Evolutionary conservation across 2,888 invertebrate genomes (phyloP).

Genomic region (Sipha maydis): DNA sequence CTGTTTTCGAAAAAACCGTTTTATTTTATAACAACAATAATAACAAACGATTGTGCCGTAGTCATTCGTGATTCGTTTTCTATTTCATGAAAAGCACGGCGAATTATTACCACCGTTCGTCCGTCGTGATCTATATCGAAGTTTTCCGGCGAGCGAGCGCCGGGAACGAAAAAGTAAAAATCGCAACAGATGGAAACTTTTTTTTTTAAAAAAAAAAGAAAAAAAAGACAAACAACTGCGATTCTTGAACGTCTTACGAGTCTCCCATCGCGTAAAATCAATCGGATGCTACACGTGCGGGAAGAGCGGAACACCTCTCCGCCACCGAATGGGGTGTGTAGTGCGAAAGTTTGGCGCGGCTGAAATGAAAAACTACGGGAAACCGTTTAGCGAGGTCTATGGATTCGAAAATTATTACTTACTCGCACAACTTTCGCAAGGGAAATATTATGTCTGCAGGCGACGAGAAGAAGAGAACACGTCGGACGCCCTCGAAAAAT

Average conservation of each 20-base stretch:
- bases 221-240: not conserved
- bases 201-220: not conserved
- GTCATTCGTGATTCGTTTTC: too few relatives aligned
- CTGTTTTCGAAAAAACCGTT: too few relatives aligned
- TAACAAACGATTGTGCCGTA: too few relatives aligned
- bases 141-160: too few relatives aligned
- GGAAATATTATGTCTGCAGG: not conserved
- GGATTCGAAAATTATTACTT: constrained; percentile 45
- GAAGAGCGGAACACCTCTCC: not conserved
- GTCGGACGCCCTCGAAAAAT: constrained; percentile 10
- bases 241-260: not conserved
- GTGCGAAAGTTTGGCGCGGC: not conserved
- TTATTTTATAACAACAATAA: too few relatives aligned
- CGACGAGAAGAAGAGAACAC: not conserved
- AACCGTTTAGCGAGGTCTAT: constrained; percentile 17
- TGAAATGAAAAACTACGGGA: constrained; percentile 36
- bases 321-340: too few relatives aligned
- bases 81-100: too few relatives aligned
- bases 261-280: not conserved
- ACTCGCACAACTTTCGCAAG: not conserved
- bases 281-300: not conserved
- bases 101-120: too few relatives aligned
- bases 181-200: not conserved
- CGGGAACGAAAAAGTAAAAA: not conserved
- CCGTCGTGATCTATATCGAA: too few relatives aligned